phyloP scores from a whole-genome alignment of 2,113 vertebrate genomes.

The Delphinapterus leucas region DNA sequence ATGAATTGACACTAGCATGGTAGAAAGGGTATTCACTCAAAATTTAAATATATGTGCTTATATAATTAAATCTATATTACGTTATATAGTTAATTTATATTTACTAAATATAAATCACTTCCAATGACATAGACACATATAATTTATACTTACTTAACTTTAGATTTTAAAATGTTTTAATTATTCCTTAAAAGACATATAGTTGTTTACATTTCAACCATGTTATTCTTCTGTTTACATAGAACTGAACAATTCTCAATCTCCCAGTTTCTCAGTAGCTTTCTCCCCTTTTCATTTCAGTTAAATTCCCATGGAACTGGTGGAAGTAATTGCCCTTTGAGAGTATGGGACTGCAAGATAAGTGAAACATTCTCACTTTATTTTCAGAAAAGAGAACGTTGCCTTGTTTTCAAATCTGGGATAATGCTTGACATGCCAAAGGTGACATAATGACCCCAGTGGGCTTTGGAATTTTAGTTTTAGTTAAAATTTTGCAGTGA shows the following conservation, averaged over 20 bases:
- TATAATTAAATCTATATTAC: neutral
- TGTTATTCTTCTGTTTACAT: neutral
- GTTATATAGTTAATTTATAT: neutral
- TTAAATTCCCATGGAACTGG: neutral
- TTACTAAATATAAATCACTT: neutral
- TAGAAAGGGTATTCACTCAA: neutral
- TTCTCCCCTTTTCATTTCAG: neutral
- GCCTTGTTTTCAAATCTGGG: slow-evolving; percentile 36
- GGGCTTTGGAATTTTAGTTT: slow-evolving; percentile 38
- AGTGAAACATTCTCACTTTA: slow-evolving; percentile 49
- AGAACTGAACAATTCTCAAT: neutral
- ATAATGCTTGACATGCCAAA: neutral
- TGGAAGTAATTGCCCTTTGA: slow-evolving; percentile 1
- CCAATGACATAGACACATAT: neutral
- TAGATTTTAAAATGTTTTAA: neutral
- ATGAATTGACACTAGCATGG: neutral
- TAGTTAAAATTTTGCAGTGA: slow-evolving; percentile 7
- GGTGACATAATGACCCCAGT: slow-evolving; percentile 40
- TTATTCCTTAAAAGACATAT: neutral
- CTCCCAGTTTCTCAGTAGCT: neutral
- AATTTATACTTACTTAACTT: neutral
- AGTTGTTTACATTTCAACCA: neutral
- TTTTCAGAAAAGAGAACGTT: slow-evolving; percentile 46
- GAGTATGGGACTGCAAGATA: neutral
- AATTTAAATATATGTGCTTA: neutral